Evolutionary conservation across 2,888 invertebrate species (phyloP).

Genomic region (Augiades crinisus): DNA sequence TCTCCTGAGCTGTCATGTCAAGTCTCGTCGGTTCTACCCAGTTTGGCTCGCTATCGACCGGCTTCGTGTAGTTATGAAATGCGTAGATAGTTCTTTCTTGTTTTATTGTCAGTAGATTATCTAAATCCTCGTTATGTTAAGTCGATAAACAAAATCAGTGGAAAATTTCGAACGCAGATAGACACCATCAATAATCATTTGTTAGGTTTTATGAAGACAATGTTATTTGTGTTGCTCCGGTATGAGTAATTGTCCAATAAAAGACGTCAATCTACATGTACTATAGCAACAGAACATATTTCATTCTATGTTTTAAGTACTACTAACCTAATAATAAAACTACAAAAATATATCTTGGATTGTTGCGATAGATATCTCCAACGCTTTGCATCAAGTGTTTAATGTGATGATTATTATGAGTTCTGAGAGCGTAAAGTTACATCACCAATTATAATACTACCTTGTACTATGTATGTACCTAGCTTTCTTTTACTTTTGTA

Average conservation of each 20-base stretch:
- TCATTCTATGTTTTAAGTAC: too few relatives aligned
- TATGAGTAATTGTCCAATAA: background rate
- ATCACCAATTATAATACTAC: too few relatives aligned
- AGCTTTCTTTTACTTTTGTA: background rate
- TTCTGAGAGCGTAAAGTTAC: background rate
- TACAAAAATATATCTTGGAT: too few relatives aligned
- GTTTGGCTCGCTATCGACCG: constrained; percentile 20
- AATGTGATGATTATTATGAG: background rate
- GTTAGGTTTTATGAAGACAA: background rate
- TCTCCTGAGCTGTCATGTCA: background rate
- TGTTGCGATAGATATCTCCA: too few relatives aligned
- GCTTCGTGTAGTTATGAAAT: constrained; percentile 17
- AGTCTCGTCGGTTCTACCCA: constrained; percentile 5
- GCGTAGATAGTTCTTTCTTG: constrained; percentile 15
- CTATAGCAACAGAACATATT: background rate
- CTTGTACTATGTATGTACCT: background rate
- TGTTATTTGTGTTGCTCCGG: background rate
- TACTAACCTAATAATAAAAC: too few relatives aligned
- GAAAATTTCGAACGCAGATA: background rate
- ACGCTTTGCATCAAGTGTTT: too few relatives aligned
- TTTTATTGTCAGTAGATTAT: constrained; percentile 9
- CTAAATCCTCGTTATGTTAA: background rate
- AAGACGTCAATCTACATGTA: background rate
- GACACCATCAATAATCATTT: background rate
- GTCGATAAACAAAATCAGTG: background rate